Percentiles rank a stretch among this genome's conserved stretches.
Conservation (phyloP, 2,797 vertebrate genomes). For the Smutsia gigantea region DNA sequence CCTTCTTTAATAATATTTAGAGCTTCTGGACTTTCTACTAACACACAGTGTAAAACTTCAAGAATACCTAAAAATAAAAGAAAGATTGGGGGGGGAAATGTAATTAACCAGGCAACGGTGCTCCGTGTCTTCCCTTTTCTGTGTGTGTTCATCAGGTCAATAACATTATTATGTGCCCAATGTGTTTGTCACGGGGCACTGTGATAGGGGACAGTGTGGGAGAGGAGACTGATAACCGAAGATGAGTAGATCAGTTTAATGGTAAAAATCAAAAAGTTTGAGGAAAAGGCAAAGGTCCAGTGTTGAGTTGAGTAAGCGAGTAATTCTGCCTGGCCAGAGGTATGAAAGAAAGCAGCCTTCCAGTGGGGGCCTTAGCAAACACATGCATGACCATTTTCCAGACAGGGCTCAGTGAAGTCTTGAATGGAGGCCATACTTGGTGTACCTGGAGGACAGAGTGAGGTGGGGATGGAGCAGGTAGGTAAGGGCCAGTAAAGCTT, state of each 20-base stretch:
- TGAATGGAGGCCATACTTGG: no score
- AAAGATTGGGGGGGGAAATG: not conserved
- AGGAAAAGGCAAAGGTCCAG: not conserved
- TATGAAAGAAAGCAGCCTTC: not conserved
- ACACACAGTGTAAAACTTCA: constrained; percentile 96
- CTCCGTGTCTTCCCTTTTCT: not conserved
- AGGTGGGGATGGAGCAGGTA: no score
- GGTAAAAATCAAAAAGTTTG: not conserved
- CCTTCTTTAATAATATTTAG: constrained; percentile 98
- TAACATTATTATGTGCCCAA: not conserved
- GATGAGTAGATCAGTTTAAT: not conserved
- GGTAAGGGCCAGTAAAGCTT: not conserved
- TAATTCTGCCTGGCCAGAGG: no score
- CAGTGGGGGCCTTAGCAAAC: not conserved
- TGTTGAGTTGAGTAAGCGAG: not conserved
- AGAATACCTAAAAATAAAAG: constrained; percentile 90
- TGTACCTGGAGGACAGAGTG: no score
- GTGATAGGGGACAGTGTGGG: not conserved
- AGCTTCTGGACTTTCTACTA: constrained; percentile 98
- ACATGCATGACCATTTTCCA: not conserved
- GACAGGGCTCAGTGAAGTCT: no score
- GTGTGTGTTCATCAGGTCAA: not conserved
- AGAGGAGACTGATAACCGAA: not conserved
- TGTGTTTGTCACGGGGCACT: not conserved
- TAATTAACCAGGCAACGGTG: not conserved